Conservation (phyloP, 2,888 invertebrate species). For the Apotomis betuletana region DNA sequence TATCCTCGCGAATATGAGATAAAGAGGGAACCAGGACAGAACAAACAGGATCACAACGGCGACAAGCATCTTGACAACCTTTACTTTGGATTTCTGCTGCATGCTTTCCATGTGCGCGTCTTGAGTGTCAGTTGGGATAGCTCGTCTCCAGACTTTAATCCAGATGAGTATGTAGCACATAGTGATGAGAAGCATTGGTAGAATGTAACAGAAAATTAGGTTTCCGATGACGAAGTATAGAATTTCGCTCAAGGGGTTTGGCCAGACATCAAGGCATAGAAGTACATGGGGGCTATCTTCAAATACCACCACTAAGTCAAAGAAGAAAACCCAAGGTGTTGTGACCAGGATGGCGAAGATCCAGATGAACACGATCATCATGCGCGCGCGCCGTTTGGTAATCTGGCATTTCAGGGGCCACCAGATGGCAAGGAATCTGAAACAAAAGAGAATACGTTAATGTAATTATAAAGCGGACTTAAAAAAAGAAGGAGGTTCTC, state of each 20-base stretch:
- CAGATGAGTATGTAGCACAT: conserved; percentile 96
- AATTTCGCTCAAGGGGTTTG: conserved; percentile 90
- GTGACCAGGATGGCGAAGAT: conserved; percentile 92
- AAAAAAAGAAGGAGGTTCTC: too few relatives aligned
- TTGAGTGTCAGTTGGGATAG: conserved; percentile 95
- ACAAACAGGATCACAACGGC: conserved; percentile 97
- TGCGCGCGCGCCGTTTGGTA: conserved; percentile 92
- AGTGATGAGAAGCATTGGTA: conserved; percentile 95
- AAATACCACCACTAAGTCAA: conserved; percentile 90
- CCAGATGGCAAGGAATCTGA: conserved; percentile 97
- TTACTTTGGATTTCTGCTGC: conserved; percentile 97
- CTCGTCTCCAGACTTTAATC: conserved; percentile 93
- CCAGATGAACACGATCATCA: conserved; percentile 96
- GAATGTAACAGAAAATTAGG: conserved; percentile 93
- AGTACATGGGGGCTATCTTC: conserved; percentile 89
- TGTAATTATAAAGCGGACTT: not conserved
- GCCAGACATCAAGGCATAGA: conserved; percentile 94
- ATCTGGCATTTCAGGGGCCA: conserved; percentile 96
- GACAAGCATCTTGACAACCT: conserved; percentile 97
- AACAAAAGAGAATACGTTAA: conserved; percentile 65
- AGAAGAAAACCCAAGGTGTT: conserved; percentile 95
- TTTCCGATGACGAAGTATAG: conserved; percentile 95
- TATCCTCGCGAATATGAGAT: conserved; percentile 93
- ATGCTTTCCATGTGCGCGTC: conserved; percentile 95
- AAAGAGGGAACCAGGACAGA: conserved; percentile 95